phyloP scores from a whole-genome alignment of 2,888 invertebrate genomes.

The Fragum sueziense region DNA sequence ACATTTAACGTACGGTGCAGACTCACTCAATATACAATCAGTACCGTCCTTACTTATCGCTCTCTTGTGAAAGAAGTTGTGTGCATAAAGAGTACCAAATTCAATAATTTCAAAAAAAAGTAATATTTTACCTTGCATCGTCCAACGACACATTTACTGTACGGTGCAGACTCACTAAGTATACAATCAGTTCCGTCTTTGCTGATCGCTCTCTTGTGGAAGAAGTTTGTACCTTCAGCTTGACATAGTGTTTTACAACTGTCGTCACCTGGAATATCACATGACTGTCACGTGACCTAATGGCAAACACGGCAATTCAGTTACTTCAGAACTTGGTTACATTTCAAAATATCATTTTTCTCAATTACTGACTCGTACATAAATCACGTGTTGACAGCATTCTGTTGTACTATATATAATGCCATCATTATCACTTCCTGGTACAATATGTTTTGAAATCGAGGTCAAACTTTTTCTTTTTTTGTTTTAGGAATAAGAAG shows the following conservation, averaged over 20 bases:
- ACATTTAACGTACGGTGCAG: constrained; percentile 63
- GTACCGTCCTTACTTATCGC: constrained; percentile 68
- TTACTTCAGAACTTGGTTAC: too few relatives aligned
- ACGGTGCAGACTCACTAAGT: constrained; percentile 27
- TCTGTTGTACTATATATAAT: too few relatives aligned
- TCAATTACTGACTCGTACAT: too few relatives aligned
- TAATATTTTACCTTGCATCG: constrained; percentile 65
- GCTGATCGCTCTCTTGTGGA: constrained; percentile 53
- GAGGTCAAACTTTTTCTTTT: too few relatives aligned
- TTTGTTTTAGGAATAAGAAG: too few relatives aligned
- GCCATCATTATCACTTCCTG: too few relatives aligned
- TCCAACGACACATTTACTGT: constrained; percentile 69
- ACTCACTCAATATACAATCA: constrained; percentile 47
- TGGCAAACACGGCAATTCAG: too few relatives aligned
- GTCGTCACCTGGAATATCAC: constrained; percentile 49
- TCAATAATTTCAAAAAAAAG: too few relatives aligned
- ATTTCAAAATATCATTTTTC: too few relatives aligned
- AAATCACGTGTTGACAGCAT: too few relatives aligned
- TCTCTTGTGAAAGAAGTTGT: constrained; percentile 49
- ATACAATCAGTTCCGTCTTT: constrained; percentile 69
- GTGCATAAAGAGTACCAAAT: too few relatives aligned
- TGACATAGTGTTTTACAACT: constrained; percentile 66
- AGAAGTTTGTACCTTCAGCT: constrained; percentile 51
- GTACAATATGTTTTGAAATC: too few relatives aligned
- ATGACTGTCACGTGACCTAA: background rate